phyloP scores from a whole-genome alignment of 2,113 vertebrate genomes.

The Lophura nycthemera region DNA sequence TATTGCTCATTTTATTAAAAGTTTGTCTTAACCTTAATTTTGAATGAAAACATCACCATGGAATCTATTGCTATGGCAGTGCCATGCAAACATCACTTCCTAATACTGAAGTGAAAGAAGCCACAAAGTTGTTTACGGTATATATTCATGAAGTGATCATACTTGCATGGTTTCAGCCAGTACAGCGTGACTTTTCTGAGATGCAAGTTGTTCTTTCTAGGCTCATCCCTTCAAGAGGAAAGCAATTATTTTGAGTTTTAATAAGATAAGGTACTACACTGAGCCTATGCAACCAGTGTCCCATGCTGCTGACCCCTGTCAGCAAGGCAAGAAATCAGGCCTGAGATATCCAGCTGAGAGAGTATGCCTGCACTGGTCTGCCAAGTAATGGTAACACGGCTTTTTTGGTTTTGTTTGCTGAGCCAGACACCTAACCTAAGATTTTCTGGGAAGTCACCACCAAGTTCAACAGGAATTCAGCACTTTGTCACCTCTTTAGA shows the following conservation, averaged over 20 bases:
- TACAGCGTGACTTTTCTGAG: background rate
- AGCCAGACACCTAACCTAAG: background rate
- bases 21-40: constrained; percentile 1
- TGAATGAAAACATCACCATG: constrained; percentile 17
- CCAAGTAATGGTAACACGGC: background rate
- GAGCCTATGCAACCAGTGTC: background rate
- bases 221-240: background rate
- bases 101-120: background rate
- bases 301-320: background rate
- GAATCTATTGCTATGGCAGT: background rate
- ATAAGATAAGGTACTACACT: background rate
- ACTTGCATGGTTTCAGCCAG: background rate
- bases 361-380: background rate
- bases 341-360: background rate
- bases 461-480: background rate
- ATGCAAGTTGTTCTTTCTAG: background rate
- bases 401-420: background rate
- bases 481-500: background rate
- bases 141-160: background rate
- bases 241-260: background rate
- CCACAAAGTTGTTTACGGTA: background rate
- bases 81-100: constrained; percentile 7
- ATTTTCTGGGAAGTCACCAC: background rate
- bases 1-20: constrained; percentile 41
- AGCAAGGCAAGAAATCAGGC: background rate